Evolutionary conservation across 2,113 vertebrate species (phyloP).

Genomic region (Ctenodactylus gundi): DNA sequence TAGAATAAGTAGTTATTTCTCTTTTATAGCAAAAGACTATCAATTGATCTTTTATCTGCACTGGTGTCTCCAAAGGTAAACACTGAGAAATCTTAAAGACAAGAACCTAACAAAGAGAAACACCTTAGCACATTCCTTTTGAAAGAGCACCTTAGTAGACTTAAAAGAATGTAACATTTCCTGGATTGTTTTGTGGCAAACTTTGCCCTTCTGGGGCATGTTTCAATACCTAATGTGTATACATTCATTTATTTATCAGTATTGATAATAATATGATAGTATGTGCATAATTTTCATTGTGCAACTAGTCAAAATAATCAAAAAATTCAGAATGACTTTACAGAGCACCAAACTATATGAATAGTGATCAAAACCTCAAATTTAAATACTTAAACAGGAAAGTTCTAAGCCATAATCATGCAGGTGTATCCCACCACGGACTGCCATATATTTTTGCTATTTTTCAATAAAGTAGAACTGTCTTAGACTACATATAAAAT

Average conservation of each 20-base stretch:
- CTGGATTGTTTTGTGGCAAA: not conserved
- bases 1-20: not conserved
- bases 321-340: not conserved
- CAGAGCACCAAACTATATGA: not conserved
- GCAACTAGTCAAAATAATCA: not conserved
- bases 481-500: too few relatives aligned
- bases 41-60: not conserved
- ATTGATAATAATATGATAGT: not conserved
- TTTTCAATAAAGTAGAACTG: too few relatives aligned
- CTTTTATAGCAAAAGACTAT: not conserved
- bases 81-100: not conserved
- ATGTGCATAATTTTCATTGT: not conserved
- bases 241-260: not conserved
- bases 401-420: not conserved
- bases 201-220: not conserved
- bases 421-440: too few relatives aligned
- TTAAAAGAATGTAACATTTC: not conserved
- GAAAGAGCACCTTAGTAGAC: not conserved
- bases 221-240: not conserved
- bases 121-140: not conserved
- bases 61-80: not conserved
- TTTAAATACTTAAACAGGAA: constrained; percentile 39
- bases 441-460: too few relatives aligned
- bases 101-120: not conserved
- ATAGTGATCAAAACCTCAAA: not conserved